Conservation (phyloP, 2,888 invertebrate species). For the Melinopterus prodromus region DNA sequence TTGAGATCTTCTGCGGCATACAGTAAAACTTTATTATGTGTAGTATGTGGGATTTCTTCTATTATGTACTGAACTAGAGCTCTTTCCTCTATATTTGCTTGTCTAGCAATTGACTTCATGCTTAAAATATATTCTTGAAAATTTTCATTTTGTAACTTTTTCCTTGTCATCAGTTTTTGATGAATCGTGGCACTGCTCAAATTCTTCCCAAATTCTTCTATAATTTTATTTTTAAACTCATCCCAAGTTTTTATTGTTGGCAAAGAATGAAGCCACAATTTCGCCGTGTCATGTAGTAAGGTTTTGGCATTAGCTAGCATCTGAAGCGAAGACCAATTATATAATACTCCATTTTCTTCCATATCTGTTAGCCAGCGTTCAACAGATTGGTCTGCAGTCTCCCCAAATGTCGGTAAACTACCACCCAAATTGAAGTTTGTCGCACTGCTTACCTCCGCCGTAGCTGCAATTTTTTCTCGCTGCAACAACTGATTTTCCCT, state of each 20-base stretch:
- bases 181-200: slow-evolving; percentile 15
- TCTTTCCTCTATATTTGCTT: slow-evolving; percentile 48
- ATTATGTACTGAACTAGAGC: slow-evolving; percentile 52
- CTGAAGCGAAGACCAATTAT: slow-evolving; percentile 34
- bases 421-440: too few species aligned
- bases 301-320: slow-evolving; percentile 37
- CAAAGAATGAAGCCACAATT: slow-evolving; percentile 32
- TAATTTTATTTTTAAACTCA: slow-evolving; percentile 27
- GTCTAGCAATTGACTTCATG: slow-evolving; percentile 50
- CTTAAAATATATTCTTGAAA: slow-evolving; percentile 49
- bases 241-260: slow-evolving; percentile 32
- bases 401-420: slow-evolving; percentile 23
- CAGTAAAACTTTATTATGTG: slow-evolving; percentile 25
- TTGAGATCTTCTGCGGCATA: slow-evolving; percentile 32
- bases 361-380: slow-evolving; percentile 36
- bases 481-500: too few species aligned
- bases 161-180: slow-evolving; percentile 35
- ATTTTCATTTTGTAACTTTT: slow-evolving; percentile 42
- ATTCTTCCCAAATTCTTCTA: slow-evolving; percentile 30
- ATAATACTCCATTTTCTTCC: slow-evolving; percentile 31
- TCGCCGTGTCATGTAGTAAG: slow-evolving; percentile 35
- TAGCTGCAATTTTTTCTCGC: too few species aligned
- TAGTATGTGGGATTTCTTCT: slow-evolving; percentile 46
- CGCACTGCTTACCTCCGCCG: too few species aligned
- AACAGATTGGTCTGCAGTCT: slow-evolving; percentile 25